Evolutionary conservation across 1,140 invertebrate species (phyloP), one percentile per base, ranked within the genome.

Genomic region (Drosophila melanogaster): DNA sequence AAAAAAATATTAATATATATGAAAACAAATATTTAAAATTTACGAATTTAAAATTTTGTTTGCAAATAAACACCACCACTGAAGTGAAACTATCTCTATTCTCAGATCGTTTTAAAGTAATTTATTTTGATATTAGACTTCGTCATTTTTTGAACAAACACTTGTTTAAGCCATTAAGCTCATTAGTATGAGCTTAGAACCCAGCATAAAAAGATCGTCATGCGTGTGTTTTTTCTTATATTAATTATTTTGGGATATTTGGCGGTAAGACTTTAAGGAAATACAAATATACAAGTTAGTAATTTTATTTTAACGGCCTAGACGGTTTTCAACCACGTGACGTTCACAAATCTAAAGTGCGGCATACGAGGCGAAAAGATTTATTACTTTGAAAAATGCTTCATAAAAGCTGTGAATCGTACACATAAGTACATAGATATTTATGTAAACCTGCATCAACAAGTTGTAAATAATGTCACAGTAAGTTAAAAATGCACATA

Each of bases 341-440:
- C 66, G 3, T 84, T 84, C 6, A 85, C 81, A 1, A 85, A 85
- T 15, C n/a, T 85, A 0, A 86, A 81, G 14, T 85, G 81, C 40
- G 50, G 10, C 0, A 37, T 15, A 12, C 1, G 2, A 3, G 56
- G 74, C 17, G 24, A 15, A 0, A 44, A 8, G 1, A 54, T 50
- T 8, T 35, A 37, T 0, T 17, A 43, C 0, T 67, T 78, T 5
- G 1, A 55, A 10, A 33, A 59, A 12, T 86, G 81, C 10, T 10
- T 62, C 4, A 79, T 86, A 1, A 86, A 81, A 44, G 78, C 77
- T 0, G 64, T 85, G 2, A 86, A 86, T 54, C 81, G 81, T 11
- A 70, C 77, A 0, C 74, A 80, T 22, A 85, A 86, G 14, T 85
- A 77, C 14, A 47, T 85, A 0, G 57, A 46, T 15, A 1, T 77